These are phyloP conservation scores for Drosophila pegasa DNA, from an alignment of 2,888 invertebrate species.

Conservation along the genomic window DNA sequence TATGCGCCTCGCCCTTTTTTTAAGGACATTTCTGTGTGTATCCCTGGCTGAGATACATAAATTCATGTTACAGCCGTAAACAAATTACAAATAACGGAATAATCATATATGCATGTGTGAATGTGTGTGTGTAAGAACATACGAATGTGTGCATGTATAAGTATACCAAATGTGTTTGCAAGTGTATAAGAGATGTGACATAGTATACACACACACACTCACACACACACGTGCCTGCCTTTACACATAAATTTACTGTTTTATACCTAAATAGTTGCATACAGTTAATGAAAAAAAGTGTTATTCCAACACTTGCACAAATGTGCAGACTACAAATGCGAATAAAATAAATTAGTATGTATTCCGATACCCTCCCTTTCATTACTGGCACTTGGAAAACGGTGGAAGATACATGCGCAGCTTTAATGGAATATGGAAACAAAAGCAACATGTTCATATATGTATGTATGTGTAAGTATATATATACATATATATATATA, in stretches of 20 bases:
- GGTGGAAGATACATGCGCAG: constrained; percentile 61
- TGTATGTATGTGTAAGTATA: background rate
- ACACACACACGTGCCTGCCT: background rate
- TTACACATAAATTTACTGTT: background rate
- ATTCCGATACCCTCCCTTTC: constrained; percentile 16
- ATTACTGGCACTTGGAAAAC: constrained; percentile 50
- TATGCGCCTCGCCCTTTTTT: background rate
- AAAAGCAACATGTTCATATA: constrained; percentile 29
- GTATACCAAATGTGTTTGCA: background rate
- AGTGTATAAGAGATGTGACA: background rate
- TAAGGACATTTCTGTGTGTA: background rate
- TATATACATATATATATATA: background rate
- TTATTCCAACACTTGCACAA: background rate
- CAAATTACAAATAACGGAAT: background rate
- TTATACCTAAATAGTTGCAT: no score
- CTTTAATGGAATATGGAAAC: constrained; percentile 52
- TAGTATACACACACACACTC: background rate
- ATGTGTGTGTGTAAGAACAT: background rate
- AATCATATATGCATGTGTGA: background rate
- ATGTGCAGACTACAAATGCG: constrained; percentile 1
- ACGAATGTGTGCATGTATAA: background rate
- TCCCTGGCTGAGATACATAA: background rate
- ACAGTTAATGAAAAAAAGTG: no score
- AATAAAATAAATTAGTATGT: constrained; percentile 15
- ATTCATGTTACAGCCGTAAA: background rate